phyloP scores from a whole-genome alignment of 2,113 vertebrate species.

The Saguinus imperator region DNA sequence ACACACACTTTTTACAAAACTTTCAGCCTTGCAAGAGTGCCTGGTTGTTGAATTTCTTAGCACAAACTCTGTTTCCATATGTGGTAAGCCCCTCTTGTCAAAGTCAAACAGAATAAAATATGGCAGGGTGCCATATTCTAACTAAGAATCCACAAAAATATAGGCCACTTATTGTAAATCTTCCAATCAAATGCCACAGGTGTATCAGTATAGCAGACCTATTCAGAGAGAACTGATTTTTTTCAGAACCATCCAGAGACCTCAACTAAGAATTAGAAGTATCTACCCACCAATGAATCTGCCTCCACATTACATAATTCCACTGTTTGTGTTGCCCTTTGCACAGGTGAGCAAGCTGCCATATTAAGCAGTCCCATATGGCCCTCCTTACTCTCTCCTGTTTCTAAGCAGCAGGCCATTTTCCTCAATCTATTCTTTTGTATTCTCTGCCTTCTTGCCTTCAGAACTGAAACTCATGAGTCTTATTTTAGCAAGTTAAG shows the following conservation, averaged over 20 bases:
- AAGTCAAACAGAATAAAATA: not conserved
- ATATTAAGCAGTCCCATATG: not conserved
- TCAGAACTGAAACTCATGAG: not conserved
- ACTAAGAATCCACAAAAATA: not conserved
- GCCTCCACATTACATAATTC: not conserved
- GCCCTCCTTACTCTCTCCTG: not conserved
- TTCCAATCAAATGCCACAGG: not conserved
- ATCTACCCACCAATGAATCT: not conserved
- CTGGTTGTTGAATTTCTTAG: not conserved
- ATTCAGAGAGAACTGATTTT: not conserved
- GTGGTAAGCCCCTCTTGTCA: not conserved
- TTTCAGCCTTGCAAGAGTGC: not conserved
- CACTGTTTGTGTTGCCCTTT: not conserved
- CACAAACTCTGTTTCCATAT: not conserved
- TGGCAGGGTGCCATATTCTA: not conserved
- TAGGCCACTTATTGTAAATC: not conserved
- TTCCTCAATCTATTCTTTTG: not conserved
- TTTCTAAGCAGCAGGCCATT: not conserved
- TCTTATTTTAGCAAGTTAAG: not conserved
- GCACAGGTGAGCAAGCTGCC: not conserved
- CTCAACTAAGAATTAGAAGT: not conserved
- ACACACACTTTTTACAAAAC: conserved; percentile 11
- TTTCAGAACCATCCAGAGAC: not conserved
- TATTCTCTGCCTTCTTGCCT: not conserved
- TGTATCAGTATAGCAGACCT: not conserved